Base-by-base conservation (phyloP, 92 coral and sea anemone species). In the Porites evermanni region DNA sequence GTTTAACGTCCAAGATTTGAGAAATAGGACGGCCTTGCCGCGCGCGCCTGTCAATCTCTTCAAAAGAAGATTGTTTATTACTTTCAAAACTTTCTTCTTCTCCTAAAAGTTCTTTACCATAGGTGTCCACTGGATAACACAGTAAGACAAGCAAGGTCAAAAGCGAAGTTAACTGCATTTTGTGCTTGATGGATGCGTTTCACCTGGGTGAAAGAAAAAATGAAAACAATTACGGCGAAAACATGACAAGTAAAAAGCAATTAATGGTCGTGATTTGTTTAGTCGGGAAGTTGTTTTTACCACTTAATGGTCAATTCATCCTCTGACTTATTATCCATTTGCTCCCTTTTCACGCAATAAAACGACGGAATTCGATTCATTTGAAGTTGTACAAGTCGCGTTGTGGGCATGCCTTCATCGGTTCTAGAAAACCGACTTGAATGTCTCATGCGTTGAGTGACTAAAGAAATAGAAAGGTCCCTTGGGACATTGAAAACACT, bases 201-300 rank as follows among this genome's bases (percentile, higher is more conserved):
- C 84, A 93, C 86, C 96, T 93, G 85, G 74, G 72, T 84, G 87
- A 79, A 84, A 67, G 86, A 76, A 84, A 90, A 53, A 85, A 53
- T 72, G 86, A 12, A 84, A 92, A 92, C 89, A 85, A 84, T 81
- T 79, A 84, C 86, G 54, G 75, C 69, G 89, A 86, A 92, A 70
- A 82, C 91, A 94, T 88, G 93, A 93, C 95, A 92, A 81, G 89
- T 93, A n/a, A 75, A 64, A 94, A 90, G 86, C 94, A 94, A 93
- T 94, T 94, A 91, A 56, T 53, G 84, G 79, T 53, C 61, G 86
- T 71, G 84, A 90, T 82, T 94, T 91, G 97, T 91, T 88, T 92
- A 91, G 67, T 60, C 74, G 77, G 67, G 75, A 74, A 61, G 20
- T 38, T 80, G 85, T 88, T 66, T 91, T 76, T 67, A 90, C 93